Conservation (phyloP, 2,797 vertebrate species). For the Trematomus bernacchii region DNA sequence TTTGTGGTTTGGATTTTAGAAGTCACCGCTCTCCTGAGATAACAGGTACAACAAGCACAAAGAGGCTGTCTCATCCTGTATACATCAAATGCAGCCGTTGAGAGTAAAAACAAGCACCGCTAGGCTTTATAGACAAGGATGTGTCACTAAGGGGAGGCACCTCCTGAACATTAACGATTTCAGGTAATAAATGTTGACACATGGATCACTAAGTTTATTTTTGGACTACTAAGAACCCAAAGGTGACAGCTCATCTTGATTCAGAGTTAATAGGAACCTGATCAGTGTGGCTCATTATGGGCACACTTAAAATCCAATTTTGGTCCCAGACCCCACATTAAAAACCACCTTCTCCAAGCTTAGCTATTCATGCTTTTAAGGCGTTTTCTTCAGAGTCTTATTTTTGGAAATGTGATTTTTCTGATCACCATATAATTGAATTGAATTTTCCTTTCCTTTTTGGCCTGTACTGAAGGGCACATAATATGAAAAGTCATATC, state of each 20-base stretch:
- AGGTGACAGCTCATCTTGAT: neutral
- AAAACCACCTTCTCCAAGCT: neutral
- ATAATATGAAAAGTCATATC: neutral
- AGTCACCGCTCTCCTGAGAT: constrained; percentile 20
- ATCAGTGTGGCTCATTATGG: neutral
- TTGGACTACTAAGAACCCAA: neutral
- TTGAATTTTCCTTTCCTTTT: neutral
- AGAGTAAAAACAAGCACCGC: constrained; percentile 6
- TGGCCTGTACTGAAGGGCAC: neutral
- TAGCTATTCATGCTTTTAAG: neutral
- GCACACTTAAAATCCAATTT: neutral
- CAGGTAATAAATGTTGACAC: constrained; percentile 15
- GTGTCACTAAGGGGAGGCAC: neutral
- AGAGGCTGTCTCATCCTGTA: constrained; percentile 9
- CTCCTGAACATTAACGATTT: constrained; percentile 4
- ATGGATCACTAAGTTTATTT: neutral
- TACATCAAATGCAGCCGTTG: constrained; percentile 16
- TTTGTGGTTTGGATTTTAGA: constrained; percentile 19
- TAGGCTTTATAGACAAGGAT: constrained; percentile 7
- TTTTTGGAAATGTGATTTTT: neutral
- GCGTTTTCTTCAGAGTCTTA: neutral
- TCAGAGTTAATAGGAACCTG: neutral
- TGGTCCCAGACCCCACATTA: neutral
- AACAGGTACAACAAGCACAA: constrained; percentile 8
- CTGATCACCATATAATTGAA: neutral